A percentile compares a stretch with the other conserved stretches of the same genome.
Conservation (phyloP, 2,113 vertebrate genomes). For the Benitochromis conjunctus region DNA sequence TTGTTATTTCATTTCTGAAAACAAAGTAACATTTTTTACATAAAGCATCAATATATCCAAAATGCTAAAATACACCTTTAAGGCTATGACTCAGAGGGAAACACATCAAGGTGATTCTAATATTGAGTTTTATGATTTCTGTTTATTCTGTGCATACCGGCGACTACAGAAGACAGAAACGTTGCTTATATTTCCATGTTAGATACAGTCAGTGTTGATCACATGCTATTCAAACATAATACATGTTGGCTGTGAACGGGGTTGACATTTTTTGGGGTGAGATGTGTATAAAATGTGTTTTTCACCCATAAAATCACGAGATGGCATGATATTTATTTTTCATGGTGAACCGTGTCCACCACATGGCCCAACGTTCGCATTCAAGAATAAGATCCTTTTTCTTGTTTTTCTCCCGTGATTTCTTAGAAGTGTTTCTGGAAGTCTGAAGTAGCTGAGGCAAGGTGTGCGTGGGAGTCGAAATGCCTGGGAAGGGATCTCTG, state of each 20-base stretch:
- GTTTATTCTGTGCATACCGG: background rate
- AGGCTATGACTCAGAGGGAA: background rate
- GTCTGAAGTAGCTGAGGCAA: background rate
- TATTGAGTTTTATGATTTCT: background rate
- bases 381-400: background rate
- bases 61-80: background rate
- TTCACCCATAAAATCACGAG: rapidly evolving
- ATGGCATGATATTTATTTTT: background rate
- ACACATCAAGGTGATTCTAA: background rate
- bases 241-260: background rate
- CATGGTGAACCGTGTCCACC: background rate
- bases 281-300: background rate
- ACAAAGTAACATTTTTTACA: background rate
- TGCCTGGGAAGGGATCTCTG: background rate
- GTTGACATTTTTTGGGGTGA: background rate
- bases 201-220: background rate
- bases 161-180: background rate
- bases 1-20: background rate
- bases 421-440: background rate
- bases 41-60: background rate
- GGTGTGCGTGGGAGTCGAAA: background rate
- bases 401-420: background rate
- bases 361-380: rapidly evolving
- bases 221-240: background rate
- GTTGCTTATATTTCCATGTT: background rate